A percentile compares a stretch with the other conserved stretches of the same genome.
These are phyloP conservation scores for Heliconius melpomene DNA, from an alignment of 1,140 invertebrate genomes.

Conservation along the genomic window DNA sequence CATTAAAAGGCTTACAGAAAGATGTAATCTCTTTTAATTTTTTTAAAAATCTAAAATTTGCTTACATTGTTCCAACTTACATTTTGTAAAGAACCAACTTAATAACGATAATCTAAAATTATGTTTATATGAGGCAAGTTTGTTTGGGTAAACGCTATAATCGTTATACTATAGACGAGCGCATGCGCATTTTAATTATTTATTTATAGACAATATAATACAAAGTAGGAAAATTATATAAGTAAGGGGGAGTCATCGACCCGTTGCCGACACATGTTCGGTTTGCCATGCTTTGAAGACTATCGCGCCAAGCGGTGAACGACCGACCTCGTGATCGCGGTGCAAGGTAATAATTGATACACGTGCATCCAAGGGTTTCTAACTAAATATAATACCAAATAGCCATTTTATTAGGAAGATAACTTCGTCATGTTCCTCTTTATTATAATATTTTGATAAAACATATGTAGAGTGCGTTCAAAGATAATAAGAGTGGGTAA, in stretches of 20 bases:
- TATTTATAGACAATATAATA: conserved; percentile 30
- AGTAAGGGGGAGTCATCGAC: conserved; percentile 35
- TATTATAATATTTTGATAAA: neutral
- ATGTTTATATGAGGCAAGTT: neutral
- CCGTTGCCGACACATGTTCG: conserved; percentile 30
- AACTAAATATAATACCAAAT: conserved; percentile 9
- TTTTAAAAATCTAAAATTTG: neutral
- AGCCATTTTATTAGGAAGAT: neutral
- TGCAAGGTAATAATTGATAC: conserved; percentile 41
- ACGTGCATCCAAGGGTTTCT: conserved; percentile 33
- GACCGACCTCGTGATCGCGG: conserved; percentile 43
- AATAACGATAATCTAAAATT: neutral
- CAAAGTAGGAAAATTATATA: conserved; percentile 35
- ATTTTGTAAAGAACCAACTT: neutral
- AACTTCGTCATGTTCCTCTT: neutral
- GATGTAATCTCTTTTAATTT: too few relatives aligned
- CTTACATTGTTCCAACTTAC: neutral
- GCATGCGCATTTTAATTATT: conserved; percentile 18
- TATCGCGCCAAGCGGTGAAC: conserved; percentile 32
- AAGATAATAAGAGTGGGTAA: neutral
- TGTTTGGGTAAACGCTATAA: conserved; percentile 1
- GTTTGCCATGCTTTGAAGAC: conserved; percentile 36
- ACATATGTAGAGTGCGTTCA: neutral
- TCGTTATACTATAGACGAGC: neutral
- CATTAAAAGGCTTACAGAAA: too few relatives aligned